A percentile compares a stretch with the other conserved stretches of the same genome.
phyloP scores from a whole-genome alignment of 1,140 invertebrate genomes.

The Sycobia sp. region DNA sequence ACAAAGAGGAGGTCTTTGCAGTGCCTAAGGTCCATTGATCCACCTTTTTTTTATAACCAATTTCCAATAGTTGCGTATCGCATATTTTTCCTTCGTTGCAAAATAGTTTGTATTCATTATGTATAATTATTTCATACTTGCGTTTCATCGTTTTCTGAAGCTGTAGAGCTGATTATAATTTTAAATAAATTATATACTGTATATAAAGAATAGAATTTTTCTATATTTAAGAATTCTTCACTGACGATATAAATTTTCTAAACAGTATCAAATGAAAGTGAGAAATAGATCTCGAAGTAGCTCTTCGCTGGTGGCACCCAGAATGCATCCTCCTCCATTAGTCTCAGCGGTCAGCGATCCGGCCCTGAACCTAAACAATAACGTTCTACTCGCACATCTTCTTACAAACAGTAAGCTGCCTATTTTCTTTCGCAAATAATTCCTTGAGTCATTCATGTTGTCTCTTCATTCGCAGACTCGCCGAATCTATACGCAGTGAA shows the following conservation, averaged over 20 bases:
- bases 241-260: not conserved
- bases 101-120: too few relatives aligned
- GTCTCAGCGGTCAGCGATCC: slow-evolving; percentile 66
- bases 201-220: too few relatives aligned
- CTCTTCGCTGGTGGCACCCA: slow-evolving; percentile 52
- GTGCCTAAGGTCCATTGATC: slow-evolving; percentile 59
- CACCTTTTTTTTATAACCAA: too few relatives aligned
- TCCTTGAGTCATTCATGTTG: not conserved
- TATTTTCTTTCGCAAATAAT: not conserved
- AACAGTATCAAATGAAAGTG: slow-evolving; percentile 60
- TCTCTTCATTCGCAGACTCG: slow-evolving; percentile 41
- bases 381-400: slow-evolving; percentile 69
- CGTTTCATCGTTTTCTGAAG: too few relatives aligned
- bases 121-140: too few relatives aligned
- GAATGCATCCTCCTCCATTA: slow-evolving; percentile 60
- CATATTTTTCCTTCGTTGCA: too few relatives aligned
- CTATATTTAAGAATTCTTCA: too few relatives aligned
- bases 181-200: too few relatives aligned
- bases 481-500: slow-evolving; percentile 51
- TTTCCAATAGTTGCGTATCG: too few relatives aligned
- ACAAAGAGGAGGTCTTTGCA: slow-evolving; percentile 62
- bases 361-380: slow-evolving; percentile 62
- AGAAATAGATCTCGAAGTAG: slow-evolving; percentile 61
- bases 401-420: slow-evolving; percentile 63
- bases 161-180: too few relatives aligned